Percentiles rank a stretch among this genome's conserved stretches.
These are phyloP conservation scores for Cherax destructor DNA, from an alignment of 1,140 invertebrate genomes.

Conservation along the genomic window DNA sequence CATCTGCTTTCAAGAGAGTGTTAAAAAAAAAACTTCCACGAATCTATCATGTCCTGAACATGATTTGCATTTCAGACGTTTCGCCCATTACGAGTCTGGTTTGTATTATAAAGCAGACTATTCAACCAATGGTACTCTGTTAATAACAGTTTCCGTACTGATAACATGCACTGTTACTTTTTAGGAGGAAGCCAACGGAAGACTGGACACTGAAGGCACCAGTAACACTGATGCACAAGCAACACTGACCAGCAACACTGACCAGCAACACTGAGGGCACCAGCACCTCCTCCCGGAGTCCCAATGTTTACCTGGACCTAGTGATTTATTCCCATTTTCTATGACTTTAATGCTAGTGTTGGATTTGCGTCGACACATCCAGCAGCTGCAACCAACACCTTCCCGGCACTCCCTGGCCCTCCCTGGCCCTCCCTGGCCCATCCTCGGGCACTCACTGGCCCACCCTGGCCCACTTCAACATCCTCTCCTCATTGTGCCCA, in stretches of 20 bases:
- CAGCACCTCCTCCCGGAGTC: not conserved
- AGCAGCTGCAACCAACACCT: constrained; percentile 8
- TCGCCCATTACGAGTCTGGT: no score
- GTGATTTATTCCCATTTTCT: constrained; percentile 35
- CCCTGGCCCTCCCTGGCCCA: no score
- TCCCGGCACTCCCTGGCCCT: not conserved
- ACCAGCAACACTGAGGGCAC: not conserved
- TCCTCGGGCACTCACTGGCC: not conserved
- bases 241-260: not conserved
- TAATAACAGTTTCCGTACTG: no score
- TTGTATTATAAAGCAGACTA: no score
- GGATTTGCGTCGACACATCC: constrained; percentile 11
- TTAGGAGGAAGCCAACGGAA: no score
- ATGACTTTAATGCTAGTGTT: constrained; percentile 15
- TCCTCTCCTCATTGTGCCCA: constrained; percentile 3
- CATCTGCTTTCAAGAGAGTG: no score
- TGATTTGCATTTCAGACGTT: no score
- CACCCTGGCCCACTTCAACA: not conserved
- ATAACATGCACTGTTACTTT: no score
- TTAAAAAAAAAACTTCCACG: no score
- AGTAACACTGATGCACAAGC: not conserved
- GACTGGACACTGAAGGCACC: no score
- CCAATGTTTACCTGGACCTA: not conserved
- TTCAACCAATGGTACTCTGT: no score
- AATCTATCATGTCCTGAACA: no score